Conservation (phyloP, 2,888 invertebrate species). For the Neria commutata region DNA sequence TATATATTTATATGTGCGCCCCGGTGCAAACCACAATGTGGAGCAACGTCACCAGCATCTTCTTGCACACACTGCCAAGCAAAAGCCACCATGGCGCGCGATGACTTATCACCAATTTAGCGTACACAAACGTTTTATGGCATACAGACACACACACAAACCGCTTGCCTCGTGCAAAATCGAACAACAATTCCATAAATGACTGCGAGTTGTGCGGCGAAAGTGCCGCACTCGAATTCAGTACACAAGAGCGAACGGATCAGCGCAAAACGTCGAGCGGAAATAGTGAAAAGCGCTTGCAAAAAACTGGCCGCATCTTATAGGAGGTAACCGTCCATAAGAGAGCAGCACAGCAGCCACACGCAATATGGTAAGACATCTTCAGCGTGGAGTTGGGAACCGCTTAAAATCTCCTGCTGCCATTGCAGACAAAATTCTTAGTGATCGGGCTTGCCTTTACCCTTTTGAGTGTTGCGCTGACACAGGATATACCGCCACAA, state of each 20-base stretch:
- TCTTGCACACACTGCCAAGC: background rate
- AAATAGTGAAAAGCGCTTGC: background rate
- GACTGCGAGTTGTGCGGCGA: too few relatives aligned
- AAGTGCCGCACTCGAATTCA: background rate
- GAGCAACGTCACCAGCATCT: background rate
- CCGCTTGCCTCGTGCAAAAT: too few relatives aligned
- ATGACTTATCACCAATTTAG: background rate
- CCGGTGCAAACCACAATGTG: background rate
- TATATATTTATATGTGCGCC: background rate
- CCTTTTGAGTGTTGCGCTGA: conserved; percentile 17
- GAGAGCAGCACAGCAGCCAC: too few relatives aligned
- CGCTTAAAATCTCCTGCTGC: too few relatives aligned
- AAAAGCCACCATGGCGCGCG: background rate
- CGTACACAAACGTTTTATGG: background rate
- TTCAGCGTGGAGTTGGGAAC: too few relatives aligned
- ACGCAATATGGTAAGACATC: too few relatives aligned
- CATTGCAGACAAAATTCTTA: background rate
- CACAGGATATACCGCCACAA: conserved; percentile 45
- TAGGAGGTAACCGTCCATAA: background rate
- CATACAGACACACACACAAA: too few relatives aligned
- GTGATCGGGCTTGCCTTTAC: background rate
- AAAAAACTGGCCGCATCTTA: background rate
- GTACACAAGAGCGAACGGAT: background rate
- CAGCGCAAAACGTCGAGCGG: background rate
- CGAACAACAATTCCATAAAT: too few relatives aligned